Evolutionary conservation across 2,113 vertebrate species (phyloP), one percentile per base, ranked within the genome.

Genomic region (Xenopus borealis): DNA sequence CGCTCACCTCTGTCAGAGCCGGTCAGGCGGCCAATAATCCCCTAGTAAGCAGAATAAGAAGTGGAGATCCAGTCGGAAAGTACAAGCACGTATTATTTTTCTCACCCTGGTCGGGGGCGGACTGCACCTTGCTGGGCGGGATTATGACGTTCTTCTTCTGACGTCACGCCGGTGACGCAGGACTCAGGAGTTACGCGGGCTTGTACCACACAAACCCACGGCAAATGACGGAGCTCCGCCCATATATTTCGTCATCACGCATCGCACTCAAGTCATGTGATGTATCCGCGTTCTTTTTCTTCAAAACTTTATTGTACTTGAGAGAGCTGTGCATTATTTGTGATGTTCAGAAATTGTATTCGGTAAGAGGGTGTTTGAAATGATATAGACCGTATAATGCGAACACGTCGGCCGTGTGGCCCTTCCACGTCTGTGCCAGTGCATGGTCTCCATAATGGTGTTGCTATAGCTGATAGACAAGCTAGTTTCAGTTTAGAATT

Each of bases 81-180:
- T 19, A 45, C 8, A 33, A 57, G 62, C 80, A 72, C 72, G 19
- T 71, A 75, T 75, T 27, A 17, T 68, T 78, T 10, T 80, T 81
- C 75, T 85, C 81, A 81, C 83, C 84, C 82, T 81, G 79, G 1
- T 16, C 67, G 82, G 79, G 50, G 66, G 27, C 72, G 82, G 84
- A 80, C 80, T 73, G 81, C 73, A 75, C 79, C 71, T 50, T 40
- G 57, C 27, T 53, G 45, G 57, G 58, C 59, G 58, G 46, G 58
- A 69, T 63, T 63, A 69, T 76, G 73, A 45, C 47, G 66, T 63
- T 66, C 23, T 59, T 33, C 7, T 33, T 3, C n/a, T 68, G 66
- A 76, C 73, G 73, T 76, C 73, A 76, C 66, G 4, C 12, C 9
- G 17, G 73, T 76, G 30, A 44, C 46, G 27, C 73, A 66, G 58